These are phyloP conservation scores for Meriones unguiculatus DNA, from an alignment of 2,113 vertebrate genomes.

Conservation along the genomic window DNA sequence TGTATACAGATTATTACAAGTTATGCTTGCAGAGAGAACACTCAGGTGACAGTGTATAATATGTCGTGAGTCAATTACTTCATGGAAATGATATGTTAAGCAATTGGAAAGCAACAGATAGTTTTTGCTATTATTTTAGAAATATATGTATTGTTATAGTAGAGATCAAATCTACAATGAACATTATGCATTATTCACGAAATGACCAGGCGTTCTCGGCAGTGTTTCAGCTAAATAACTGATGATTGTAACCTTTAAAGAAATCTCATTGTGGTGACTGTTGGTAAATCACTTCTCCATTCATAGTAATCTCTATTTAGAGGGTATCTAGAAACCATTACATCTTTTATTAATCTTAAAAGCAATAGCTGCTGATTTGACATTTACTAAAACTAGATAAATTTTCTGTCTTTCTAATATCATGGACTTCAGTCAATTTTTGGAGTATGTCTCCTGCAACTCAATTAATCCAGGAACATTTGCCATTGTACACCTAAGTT, in stretches of 20 bases:
- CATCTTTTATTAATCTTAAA: constrained; percentile 90
- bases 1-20: constrained; percentile 84
- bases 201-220: constrained; percentile 88
- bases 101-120: constrained; percentile 86
- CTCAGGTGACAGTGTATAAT: constrained; percentile 82
- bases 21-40: constrained; percentile 81
- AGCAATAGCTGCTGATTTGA: constrained; percentile 86
- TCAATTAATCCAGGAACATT: constrained; percentile 71
- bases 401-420: constrained; percentile 82
- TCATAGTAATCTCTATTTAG: constrained; percentile 90
- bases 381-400: constrained; percentile 88
- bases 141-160: constrained; percentile 88
- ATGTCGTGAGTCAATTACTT: constrained; percentile 87
- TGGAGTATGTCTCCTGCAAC: constrained; percentile 53
- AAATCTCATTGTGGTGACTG: constrained; percentile 89
- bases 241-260: constrained; percentile 94
- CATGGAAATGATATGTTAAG: constrained; percentile 87
- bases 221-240: constrained; percentile 92
- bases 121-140: constrained; percentile 88
- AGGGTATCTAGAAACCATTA: constrained; percentile 87
- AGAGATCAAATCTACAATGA: constrained; percentile 86
- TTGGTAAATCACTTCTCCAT: constrained; percentile 91
- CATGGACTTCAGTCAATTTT: constrained; percentile 80
- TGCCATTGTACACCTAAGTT: constrained; percentile 59
- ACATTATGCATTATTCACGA: constrained; percentile 89